phyloP scores from a whole-genome alignment of 2,888 invertebrate species.

The Cryptosula pallasiana region DNA sequence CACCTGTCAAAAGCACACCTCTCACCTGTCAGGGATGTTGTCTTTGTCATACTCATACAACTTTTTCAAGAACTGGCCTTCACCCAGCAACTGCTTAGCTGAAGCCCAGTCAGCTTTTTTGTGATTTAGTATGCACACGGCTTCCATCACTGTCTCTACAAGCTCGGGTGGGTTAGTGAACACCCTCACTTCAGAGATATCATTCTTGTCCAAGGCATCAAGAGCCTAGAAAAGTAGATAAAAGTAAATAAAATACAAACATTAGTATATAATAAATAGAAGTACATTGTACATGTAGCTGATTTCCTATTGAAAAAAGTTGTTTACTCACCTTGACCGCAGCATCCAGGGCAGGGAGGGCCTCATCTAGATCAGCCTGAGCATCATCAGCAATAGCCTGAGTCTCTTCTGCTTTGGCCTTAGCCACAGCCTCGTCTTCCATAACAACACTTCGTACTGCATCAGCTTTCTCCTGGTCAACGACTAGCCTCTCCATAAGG shows the following conservation, averaged over 20 bases:
- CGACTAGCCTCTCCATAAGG: constrained; percentile 69
- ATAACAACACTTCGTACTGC: constrained; percentile 67
- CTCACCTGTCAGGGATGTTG: constrained; percentile 66
- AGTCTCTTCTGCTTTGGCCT: constrained; percentile 78
- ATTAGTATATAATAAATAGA: too few relatives aligned
- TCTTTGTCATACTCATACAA: constrained; percentile 82
- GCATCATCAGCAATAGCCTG: constrained; percentile 78
- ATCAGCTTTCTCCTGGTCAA: constrained; percentile 76
- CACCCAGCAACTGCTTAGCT: constrained; percentile 74
- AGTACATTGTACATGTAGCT: too few relatives aligned
- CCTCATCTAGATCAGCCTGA: constrained; percentile 75
- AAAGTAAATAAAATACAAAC: too few relatives aligned
- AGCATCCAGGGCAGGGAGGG: constrained; percentile 77
- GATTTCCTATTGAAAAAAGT: too few relatives aligned
- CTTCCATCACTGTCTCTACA: constrained; percentile 83
- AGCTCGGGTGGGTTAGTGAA: constrained; percentile 81
- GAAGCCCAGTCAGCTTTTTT: constrained; percentile 70
- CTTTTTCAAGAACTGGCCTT: constrained; percentile 74
- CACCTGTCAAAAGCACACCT: too few relatives aligned
- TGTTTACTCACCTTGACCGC: constrained; percentile 62
- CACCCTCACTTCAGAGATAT: constrained; percentile 82
- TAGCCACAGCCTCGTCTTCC: constrained; percentile 76
- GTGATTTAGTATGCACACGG: constrained; percentile 68
- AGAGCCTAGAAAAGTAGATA: constrained; percentile 61
- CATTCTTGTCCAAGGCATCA: constrained; percentile 78